phyloP scores from a whole-genome alignment of 2,113 vertebrate species.

The Stegostoma tigrinum region DNA sequence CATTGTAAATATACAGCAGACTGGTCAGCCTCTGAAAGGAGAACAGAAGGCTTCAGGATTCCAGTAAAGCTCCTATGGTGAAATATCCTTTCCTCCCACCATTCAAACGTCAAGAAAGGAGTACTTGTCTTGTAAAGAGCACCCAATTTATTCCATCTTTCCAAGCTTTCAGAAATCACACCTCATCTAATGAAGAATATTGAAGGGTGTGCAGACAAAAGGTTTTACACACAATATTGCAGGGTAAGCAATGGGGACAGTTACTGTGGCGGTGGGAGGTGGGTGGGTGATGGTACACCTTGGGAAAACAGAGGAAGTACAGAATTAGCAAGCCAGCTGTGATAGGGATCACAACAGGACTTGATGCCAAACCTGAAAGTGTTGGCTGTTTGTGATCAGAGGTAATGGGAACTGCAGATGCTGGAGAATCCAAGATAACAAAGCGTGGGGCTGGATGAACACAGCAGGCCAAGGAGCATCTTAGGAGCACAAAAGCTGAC shows the following conservation, averaged over 20 bases:
- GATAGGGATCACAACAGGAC: neutral
- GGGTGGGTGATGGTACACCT: neutral
- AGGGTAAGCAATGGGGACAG: neutral
- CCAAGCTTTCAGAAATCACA: neutral
- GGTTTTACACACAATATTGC: neutral
- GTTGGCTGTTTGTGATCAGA: neutral
- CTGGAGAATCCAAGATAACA: too few species aligned
- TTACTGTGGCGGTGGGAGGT: too few species aligned
- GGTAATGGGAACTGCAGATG: too few species aligned
- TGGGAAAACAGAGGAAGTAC: neutral
- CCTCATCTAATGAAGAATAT: neutral
- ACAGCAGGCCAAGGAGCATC: too few species aligned
- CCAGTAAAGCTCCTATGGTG: neutral
- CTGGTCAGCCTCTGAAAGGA: neutral
- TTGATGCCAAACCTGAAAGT: neutral
- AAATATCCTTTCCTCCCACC: neutral
- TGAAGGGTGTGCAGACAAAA: neutral
- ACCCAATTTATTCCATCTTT: neutral
- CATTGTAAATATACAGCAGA: neutral
- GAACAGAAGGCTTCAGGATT: neutral
- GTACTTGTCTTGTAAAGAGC: neutral
- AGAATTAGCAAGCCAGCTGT: neutral
- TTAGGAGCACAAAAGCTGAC: too few species aligned
- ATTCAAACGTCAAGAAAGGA: neutral
- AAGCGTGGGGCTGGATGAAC: too few species aligned